Conservation (phyloP, 1,140 invertebrate species). For the Heliconius himera region DNA sequence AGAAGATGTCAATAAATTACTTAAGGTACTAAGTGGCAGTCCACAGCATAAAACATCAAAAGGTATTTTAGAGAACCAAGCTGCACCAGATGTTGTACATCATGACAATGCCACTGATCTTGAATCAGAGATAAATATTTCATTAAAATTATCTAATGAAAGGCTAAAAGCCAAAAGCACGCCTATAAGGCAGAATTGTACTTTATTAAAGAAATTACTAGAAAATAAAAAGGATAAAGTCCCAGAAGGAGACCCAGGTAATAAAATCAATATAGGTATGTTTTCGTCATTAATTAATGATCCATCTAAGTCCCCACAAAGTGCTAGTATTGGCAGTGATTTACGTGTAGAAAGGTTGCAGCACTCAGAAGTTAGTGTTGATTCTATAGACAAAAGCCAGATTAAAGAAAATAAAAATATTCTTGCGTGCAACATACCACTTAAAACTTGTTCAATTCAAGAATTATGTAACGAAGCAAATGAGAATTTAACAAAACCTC, state of each 20-base stretch:
- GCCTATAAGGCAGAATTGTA: constrained; percentile 64
- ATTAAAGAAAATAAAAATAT: constrained; percentile 32
- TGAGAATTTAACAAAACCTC: constrained; percentile 71
- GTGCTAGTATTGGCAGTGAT: constrained; percentile 33
- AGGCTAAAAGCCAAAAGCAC: constrained; percentile 41
- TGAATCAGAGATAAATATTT: constrained; percentile 26
- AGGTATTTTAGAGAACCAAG: constrained; percentile 19
- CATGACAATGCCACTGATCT: constrained; percentile 18
- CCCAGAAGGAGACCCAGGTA: constrained; percentile 36
- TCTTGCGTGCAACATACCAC: constrained; percentile 25
- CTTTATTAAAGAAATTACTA: constrained; percentile 70
- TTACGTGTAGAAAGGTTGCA: constrained; percentile 36
- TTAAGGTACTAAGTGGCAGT: constrained; percentile 5
- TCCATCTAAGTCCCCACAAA: constrained; percentile 34
- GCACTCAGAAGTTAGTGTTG: constrained; percentile 24
- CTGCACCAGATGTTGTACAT: background rate
- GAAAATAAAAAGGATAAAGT: constrained; percentile 59
- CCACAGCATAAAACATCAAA: constrained; percentile 14
- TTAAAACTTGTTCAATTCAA: constrained; percentile 48
- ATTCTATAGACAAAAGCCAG: constrained; percentile 21
- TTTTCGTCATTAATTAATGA: constrained; percentile 34
- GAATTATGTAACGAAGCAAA: constrained; percentile 57
- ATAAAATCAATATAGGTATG: constrained; percentile 46
- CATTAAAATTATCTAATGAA: constrained; percentile 24
- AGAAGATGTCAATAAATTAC: background rate